Conservation (phyloP, 2,888 invertebrate species). For the Galeopsomyia nigrocyanea region DNA sequence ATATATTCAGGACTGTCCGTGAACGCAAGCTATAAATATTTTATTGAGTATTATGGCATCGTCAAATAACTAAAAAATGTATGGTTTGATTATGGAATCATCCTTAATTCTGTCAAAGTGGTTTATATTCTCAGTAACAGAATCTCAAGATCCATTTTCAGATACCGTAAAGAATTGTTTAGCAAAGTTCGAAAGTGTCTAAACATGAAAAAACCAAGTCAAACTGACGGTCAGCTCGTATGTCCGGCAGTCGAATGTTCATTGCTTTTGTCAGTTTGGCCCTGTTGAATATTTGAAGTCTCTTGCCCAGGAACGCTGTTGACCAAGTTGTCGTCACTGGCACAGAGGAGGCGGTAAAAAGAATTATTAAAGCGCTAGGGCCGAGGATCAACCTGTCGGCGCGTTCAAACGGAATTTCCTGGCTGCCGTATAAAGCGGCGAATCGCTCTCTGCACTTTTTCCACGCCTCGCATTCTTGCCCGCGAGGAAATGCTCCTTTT, state of each 20-base stretch:
- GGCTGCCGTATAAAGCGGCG: constrained; percentile 38
- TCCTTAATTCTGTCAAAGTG: too few species aligned
- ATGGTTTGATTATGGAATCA: too few species aligned
- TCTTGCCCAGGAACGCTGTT: constrained; percentile 5
- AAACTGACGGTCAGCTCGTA: too few species aligned
- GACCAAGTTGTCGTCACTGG: constrained; percentile 36
- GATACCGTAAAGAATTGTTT: too few species aligned
- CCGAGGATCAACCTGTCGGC: constrained; percentile 49
- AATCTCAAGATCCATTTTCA: too few species aligned
- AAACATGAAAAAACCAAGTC: too few species aligned
- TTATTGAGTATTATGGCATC: too few species aligned
- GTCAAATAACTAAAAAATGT: too few species aligned
- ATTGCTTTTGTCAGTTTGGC: constrained; percentile 38
- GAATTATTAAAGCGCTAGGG: constrained; percentile 58
- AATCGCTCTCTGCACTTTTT: constrained; percentile 34
- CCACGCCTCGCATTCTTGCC: constrained; percentile 38
- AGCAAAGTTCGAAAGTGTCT: too few species aligned
- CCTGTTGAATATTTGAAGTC: constrained; percentile 41
- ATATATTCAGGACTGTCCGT: too few species aligned
- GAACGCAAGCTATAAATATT: too few species aligned
- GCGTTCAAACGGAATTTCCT: constrained; percentile 53
- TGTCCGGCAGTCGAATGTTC: background rate
- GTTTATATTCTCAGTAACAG: too few species aligned
- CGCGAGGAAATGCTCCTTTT: constrained; percentile 43
- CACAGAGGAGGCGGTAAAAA: constrained; percentile 53